Conservation (phyloP, 2,797 vertebrate species). For the Limnodromus scolopaceus region DNA sequence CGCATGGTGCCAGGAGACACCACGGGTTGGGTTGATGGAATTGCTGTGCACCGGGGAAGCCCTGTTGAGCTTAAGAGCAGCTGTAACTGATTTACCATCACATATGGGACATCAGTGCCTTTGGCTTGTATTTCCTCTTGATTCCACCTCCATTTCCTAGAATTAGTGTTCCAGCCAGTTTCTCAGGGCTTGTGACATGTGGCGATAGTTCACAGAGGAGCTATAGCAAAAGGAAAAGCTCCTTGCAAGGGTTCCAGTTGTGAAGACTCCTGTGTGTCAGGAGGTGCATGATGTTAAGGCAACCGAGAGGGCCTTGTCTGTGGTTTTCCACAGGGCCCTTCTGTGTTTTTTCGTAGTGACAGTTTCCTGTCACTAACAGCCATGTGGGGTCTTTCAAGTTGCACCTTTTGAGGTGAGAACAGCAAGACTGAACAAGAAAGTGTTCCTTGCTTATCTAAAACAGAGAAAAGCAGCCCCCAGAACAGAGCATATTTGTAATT, state of each 20-base stretch:
- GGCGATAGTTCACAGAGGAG: background rate
- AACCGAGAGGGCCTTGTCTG: background rate
- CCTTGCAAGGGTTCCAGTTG: background rate
- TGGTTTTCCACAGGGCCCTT: background rate
- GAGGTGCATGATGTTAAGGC: background rate
- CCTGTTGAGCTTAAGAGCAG: background rate
- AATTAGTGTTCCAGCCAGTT: background rate
- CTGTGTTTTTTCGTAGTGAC: background rate
- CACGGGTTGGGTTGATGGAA: fast-evolving
- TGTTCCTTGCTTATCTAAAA: background rate
- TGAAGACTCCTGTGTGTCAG: background rate
- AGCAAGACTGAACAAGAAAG: background rate
- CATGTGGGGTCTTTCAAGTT: background rate
- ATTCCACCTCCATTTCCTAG: background rate
- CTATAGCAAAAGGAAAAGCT: background rate
- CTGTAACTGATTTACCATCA: background rate
- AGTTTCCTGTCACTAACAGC: background rate
- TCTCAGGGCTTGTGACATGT: fast-evolving
- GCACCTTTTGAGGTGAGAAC: background rate
- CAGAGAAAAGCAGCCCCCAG: background rate
- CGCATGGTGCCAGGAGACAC: background rate
- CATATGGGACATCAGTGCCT: background rate
- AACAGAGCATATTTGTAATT: background rate
- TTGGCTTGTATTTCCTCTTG: background rate
- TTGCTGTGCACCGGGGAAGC: fast-evolving